A percentile compares a stretch with the other conserved stretches of the same genome.
phyloP scores from a whole-genome alignment of 1,140 invertebrate species.

The Cherax destructor region DNA sequence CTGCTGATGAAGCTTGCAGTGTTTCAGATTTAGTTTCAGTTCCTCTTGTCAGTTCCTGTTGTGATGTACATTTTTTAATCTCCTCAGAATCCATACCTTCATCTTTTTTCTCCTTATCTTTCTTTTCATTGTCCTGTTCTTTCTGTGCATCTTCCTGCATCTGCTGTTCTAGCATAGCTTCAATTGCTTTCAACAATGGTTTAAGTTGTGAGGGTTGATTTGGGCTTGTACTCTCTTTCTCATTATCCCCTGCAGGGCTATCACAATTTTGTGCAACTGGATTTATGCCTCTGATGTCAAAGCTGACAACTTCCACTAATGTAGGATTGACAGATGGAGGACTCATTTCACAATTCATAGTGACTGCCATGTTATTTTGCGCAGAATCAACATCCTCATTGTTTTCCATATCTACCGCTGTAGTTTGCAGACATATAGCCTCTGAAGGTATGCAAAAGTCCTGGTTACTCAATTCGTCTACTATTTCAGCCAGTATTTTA shows the following conservation, averaged over 20 bases:
- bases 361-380: neutral
- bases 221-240: conserved; percentile 1
- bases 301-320: neutral
- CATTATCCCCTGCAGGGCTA: neutral
- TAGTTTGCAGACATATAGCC: neutral
- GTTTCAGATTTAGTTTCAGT: neutral
- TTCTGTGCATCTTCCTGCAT: conserved; percentile 46
- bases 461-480: conserved; percentile 26
- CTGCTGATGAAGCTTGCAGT: neutral
- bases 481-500: conserved; percentile 32
- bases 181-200: conserved; percentile 21
- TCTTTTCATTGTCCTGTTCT: conserved; percentile 37
- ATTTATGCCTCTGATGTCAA: neutral
- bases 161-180: conserved; percentile 31
- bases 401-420: neutral
- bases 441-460: conserved; percentile 14
- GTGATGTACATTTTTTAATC: neutral
- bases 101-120: neutral
- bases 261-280: neutral
- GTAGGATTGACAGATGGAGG: neutral
- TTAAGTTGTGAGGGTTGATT: conserved; percentile 37
- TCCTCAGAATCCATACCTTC: neutral
- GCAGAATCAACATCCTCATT: neutral
- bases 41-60: neutral
- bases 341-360: neutral